Conservation (phyloP, 2,888 invertebrate species). For the Neoitamus cyanurus region DNA sequence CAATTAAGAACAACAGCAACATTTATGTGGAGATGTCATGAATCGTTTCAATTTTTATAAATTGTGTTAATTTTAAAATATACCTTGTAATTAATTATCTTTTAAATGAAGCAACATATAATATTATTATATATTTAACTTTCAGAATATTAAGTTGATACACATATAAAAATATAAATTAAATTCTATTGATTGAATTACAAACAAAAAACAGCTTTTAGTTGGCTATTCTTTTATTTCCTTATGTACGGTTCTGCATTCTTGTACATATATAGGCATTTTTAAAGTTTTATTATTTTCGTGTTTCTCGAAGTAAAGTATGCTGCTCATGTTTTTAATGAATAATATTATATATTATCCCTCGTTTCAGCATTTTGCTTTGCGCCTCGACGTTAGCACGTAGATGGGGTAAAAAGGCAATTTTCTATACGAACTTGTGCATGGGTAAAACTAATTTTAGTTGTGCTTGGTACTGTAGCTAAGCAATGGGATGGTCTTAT, state of each 20-base stretch:
- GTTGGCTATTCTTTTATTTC: conserved; percentile 29
- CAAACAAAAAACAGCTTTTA: conserved; percentile 37
- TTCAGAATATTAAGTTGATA: conserved; percentile 41
- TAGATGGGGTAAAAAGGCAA: no score
- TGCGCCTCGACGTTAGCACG: no score
- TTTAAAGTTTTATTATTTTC: conserved; percentile 20
- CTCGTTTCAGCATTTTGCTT: no score
- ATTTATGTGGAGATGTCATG: conserved; percentile 30
- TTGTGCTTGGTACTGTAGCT: no score
- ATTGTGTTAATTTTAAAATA: conserved; percentile 28
- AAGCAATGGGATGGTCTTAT: no score
- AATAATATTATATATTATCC: not conserved
- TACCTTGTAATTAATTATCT: conserved; percentile 28
- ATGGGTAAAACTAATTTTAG: no score
- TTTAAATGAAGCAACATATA: conserved; percentile 33
- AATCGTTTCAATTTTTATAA: conserved; percentile 39
- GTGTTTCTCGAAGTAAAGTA: not conserved
- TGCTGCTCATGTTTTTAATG: not conserved
- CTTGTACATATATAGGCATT: conserved; percentile 40
- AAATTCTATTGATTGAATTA: conserved; percentile 41
- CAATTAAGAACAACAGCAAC: conserved; percentile 31
- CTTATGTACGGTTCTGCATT: conserved; percentile 14
- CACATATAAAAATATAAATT: conserved; percentile 42
- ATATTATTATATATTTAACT: conserved; percentile 43
- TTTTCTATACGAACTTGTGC: no score